These are phyloP conservation scores for Globodera rostochiensis DNA, from an alignment of 1,140 invertebrate genomes.

Conservation along the genomic window DNA sequence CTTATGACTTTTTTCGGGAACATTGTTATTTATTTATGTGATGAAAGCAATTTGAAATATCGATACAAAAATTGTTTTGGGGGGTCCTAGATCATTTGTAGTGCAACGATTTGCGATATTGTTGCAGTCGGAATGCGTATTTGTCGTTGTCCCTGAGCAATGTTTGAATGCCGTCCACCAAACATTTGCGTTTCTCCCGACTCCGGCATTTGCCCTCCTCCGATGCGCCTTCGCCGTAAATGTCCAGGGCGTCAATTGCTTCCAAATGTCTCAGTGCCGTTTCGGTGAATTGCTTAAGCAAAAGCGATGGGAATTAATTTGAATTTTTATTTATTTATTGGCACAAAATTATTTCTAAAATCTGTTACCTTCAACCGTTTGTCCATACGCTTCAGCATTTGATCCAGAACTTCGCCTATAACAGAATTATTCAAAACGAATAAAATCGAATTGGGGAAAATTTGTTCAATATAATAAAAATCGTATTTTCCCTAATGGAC, in stretches of 20 bases:
- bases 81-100: not conserved
- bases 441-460: not conserved
- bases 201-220: slow-evolving; percentile 48
- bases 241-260: slow-evolving; percentile 39
- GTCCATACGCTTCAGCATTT: slow-evolving; percentile 49
- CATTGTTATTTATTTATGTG: too few species aligned
- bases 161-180: slow-evolving; percentile 42
- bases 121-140: slow-evolving; percentile 26
- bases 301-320: too few species aligned
- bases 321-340: too few species aligned
- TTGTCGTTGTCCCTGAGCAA: slow-evolving; percentile 46
- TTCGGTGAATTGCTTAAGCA: slow-evolving; percentile 41
- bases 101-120: slow-evolving; percentile 20
- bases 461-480: not conserved
- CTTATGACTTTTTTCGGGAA: too few species aligned
- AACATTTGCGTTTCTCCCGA: slow-evolving; percentile 43
- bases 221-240: slow-evolving; percentile 37
- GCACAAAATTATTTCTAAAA: too few species aligned
- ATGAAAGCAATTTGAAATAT: too few species aligned
- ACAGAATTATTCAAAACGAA: too few species aligned
- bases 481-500: too few species aligned
- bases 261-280: slow-evolving; percentile 36
- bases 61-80: too few species aligned
- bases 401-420: slow-evolving; percentile 33
- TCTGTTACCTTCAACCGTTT: slow-evolving; percentile 25